These are phyloP conservation scores for Tokudaia muenninki DNA, from an alignment of 2,797 vertebrate genomes.

Conservation along the genomic window DNA sequence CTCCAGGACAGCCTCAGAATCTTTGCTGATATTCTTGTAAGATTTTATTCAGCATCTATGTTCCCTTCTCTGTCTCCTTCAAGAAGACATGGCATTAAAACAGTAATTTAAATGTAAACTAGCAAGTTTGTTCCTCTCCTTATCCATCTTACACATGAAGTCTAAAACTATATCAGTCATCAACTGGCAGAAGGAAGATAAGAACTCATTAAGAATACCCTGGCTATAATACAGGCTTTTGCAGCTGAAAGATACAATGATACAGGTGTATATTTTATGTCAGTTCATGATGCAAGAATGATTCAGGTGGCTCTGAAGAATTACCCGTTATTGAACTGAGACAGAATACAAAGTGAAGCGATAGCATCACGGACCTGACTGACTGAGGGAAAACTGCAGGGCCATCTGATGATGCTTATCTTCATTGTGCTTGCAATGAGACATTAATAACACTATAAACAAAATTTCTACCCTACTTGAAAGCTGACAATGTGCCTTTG, in stretches of 20 bases:
- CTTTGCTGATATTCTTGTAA: background rate
- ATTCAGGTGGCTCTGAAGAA: background rate
- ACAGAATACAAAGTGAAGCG: background rate
- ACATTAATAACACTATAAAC: background rate
- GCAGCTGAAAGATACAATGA: background rate
- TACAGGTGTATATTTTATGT: background rate
- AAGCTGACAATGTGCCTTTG: background rate
- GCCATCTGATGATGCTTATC: background rate
- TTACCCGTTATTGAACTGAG: background rate
- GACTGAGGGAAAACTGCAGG: background rate
- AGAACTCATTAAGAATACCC: background rate
- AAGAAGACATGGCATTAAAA: background rate
- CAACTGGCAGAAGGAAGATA: background rate
- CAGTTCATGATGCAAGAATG: background rate
- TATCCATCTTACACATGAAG: background rate
- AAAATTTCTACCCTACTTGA: background rate
- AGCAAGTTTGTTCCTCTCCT: background rate
- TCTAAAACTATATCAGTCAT: conserved; percentile 20
- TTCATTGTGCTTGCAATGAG: background rate
- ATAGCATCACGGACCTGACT: background rate
- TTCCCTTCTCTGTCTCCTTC: conserved; percentile 1
- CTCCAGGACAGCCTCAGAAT: background rate
- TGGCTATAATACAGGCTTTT: background rate
- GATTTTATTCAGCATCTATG: background rate
- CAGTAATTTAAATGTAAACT: background rate